phyloP scores from a whole-genome alignment of 2,888 invertebrate species.

The Macrophya annulata region DNA sequence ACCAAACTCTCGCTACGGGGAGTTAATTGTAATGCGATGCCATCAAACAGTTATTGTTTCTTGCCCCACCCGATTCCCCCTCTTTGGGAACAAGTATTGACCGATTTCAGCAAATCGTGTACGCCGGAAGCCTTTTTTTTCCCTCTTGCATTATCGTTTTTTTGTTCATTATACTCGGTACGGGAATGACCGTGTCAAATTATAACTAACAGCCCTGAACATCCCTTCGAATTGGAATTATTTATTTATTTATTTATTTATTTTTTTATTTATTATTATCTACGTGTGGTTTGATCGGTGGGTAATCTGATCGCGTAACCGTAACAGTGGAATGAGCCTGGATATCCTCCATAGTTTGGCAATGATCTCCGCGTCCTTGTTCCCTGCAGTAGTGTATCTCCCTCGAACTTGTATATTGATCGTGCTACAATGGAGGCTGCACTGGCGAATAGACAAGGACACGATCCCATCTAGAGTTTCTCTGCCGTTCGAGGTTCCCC shows the following conservation, averaged over 20 bases:
- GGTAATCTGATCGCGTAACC: neutral
- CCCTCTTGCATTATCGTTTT: neutral
- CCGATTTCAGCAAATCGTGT: neutral
- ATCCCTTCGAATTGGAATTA: constrained; percentile 12
- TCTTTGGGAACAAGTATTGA: neutral
- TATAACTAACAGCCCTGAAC: neutral
- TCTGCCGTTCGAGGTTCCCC: constrained; percentile 37
- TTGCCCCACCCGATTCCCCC: constrained; percentile 5
- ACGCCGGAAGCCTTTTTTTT: neutral
- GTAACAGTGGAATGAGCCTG: constrained; percentile 15
- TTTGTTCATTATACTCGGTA: constrained; percentile 13
- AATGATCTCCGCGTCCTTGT: constrained; percentile 43
- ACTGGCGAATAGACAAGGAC: constrained; percentile 44
- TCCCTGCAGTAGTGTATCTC: constrained; percentile 18
- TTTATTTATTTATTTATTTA: constrained; percentile 30
- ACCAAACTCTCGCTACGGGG: constrained; percentile 41
- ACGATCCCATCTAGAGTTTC: constrained; percentile 29
- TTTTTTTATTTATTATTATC: constrained; percentile 14
- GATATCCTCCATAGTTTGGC: constrained; percentile 36
- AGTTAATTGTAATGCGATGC: constrained; percentile 45
- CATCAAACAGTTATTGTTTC: constrained; percentile 44
- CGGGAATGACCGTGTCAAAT: neutral
- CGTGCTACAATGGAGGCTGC: constrained; percentile 44
- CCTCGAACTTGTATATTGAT: constrained; percentile 50
- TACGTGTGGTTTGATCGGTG: neutral